Percentiles rank a stretch among this genome's conserved stretches.
Conservation (phyloP, 2,888 invertebrate genomes). For the Tuta absoluta region DNA sequence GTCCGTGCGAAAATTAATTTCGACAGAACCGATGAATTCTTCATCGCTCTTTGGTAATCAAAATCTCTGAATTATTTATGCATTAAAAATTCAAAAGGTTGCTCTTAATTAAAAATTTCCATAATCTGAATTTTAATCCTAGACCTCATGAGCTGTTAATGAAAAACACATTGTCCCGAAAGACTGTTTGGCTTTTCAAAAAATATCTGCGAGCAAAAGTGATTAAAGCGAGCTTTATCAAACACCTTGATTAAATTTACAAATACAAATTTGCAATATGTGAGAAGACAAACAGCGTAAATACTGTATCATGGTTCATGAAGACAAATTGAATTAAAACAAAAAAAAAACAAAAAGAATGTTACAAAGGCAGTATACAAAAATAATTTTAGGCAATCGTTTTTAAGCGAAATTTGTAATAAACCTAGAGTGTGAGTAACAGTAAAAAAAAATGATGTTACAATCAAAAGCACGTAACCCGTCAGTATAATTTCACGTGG, state of each 20-base stretch:
- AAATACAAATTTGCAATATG: conserved; percentile 15
- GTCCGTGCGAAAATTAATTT: not conserved
- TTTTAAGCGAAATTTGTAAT: no score
- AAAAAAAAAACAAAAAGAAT: not conserved
- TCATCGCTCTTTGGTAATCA: not conserved
- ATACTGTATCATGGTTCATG: not conserved
- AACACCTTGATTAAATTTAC: conserved; percentile 14
- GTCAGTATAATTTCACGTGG: no score
- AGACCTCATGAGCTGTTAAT: not conserved
- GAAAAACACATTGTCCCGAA: not conserved
- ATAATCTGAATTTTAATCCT: conserved; percentile 9
- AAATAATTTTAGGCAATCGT: no score
- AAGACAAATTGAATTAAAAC: conserved; percentile 35
- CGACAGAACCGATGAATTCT: not conserved
- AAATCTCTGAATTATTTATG: not conserved
- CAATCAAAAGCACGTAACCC: no score
- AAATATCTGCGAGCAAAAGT: not conserved
- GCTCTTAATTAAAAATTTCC: not conserved
- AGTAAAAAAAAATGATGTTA: no score
- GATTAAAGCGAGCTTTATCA: conserved; percentile 1
- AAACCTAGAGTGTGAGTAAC: no score
- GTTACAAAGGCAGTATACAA: not conserved
- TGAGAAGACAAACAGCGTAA: conserved; percentile 20
- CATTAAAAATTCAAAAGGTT: not conserved
- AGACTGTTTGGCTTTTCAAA: not conserved